Percentiles rank a stretch among this genome's conserved stretches.
Evolutionary conservation across 2,113 vertebrate species (phyloP).

Genomic region (Elephantulus edwardii): DNA sequence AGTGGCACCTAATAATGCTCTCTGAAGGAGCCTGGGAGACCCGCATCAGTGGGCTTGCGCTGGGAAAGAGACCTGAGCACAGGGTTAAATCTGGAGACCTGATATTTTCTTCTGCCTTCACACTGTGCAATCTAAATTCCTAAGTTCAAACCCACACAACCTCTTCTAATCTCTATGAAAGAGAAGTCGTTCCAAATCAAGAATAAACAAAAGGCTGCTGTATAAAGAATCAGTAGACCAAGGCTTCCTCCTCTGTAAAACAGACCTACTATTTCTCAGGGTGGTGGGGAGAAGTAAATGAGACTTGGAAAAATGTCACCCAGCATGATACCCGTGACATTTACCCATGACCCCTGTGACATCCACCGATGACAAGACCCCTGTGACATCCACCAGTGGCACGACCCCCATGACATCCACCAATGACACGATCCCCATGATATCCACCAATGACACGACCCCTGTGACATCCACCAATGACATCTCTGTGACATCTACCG

Average conservation of each 20-base stretch:
- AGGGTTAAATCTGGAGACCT: neutral
- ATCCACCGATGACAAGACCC: too few relatives aligned
- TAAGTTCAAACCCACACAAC: neutral
- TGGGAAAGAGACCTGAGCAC: neutral
- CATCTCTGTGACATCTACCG: too few relatives aligned
- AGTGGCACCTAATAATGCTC: too few relatives aligned
- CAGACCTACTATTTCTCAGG: neutral
- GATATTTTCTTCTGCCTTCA: neutral
- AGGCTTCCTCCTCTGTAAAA: neutral
- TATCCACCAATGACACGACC: too few relatives aligned
- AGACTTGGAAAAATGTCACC: neutral
- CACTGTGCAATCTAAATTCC: neutral
- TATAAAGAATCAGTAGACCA: neutral
- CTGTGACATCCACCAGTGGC: too few relatives aligned
- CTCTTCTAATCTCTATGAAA: neutral
- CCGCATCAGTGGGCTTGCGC: neutral
- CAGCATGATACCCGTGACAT: neutral
- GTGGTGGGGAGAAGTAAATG: neutral
- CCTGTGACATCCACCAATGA: too few relatives aligned
- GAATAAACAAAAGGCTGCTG: neutral
- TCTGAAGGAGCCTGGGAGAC: neutral
- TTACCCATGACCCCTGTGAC: too few relatives aligned
- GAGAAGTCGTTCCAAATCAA: neutral
- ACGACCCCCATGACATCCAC: too few relatives aligned
- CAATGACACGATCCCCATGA: too few relatives aligned